Conservation (phyloP, 1,140 invertebrate species). For the Trichonephila clavata region DNA sequence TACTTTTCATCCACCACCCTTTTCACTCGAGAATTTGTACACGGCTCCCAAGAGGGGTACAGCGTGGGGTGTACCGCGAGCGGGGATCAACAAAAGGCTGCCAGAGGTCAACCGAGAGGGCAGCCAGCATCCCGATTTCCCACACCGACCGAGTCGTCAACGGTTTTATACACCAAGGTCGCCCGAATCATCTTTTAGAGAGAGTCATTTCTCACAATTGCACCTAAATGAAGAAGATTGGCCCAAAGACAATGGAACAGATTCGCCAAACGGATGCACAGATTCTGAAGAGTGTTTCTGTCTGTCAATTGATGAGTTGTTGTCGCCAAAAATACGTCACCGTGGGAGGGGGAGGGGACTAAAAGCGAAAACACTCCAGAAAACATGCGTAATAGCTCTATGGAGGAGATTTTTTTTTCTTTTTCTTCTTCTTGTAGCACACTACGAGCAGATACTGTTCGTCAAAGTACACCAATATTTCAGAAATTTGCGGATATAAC, state of each 20-base stretch:
- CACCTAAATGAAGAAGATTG: neutral
- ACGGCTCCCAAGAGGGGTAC: neutral
- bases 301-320: no score
- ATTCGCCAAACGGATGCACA: neutral
- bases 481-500: no score
- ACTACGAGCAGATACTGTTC: no score
- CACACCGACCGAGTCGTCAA: slow-evolving; percentile 40
- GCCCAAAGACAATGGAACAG: slow-evolving; percentile 1
- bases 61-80: slow-evolving; percentile 14
- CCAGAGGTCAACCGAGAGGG: neutral
- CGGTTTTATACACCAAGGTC: neutral
- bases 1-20: neutral
- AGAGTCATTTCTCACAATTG: slow-evolving; percentile 19
- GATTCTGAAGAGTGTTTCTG: no score
- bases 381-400: no score
- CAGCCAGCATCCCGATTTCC: neutral
- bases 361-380: no score
- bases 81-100: slow-evolving; percentile 49
- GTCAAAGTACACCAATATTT: no score
- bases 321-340: no score
- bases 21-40: neutral
- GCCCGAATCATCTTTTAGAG: neutral
- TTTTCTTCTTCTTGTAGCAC: no score
- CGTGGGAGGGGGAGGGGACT: no score
- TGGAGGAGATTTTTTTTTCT: no score